These are phyloP conservation scores for Ochotona curzoniae DNA, from an alignment of 2,113 vertebrate genomes.

Conservation along the genomic window DNA sequence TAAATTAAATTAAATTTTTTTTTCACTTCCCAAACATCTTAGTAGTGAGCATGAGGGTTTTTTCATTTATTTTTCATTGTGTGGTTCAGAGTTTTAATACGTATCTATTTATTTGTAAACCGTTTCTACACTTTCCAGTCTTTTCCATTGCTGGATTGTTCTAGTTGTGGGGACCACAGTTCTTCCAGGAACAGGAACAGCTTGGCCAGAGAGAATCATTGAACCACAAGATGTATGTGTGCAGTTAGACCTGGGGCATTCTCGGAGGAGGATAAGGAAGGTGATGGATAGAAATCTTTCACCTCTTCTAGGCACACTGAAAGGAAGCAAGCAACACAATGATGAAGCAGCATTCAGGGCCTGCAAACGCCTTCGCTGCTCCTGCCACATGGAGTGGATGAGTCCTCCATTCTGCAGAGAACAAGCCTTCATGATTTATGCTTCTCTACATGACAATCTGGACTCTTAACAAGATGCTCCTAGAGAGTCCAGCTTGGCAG, in stretches of 20 bases:
- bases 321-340: too few relatives aligned
- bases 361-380: too few relatives aligned
- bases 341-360: too few relatives aligned
- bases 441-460: background rate
- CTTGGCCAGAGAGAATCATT: background rate
- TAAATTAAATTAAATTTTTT: background rate
- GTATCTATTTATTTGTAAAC: constrained; percentile 9
- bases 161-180: background rate
- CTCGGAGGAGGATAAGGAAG: too few relatives aligned
- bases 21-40: background rate
- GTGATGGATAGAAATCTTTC: too few relatives aligned
- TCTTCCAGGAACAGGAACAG: background rate
- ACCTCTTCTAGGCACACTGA: too few relatives aligned
- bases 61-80: too few relatives aligned
- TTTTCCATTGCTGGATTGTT: constrained; percentile 29
- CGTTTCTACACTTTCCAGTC: background rate
- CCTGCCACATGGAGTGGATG: background rate
- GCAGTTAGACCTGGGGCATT: too few relatives aligned
- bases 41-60: background rate
- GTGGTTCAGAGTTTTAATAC: constrained; percentile 3
- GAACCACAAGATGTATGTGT: background rate
- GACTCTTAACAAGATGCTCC: background rate
- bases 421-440: background rate
- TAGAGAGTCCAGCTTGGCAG: background rate
- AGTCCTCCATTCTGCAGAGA: background rate